Evolutionary conservation across 2,113 vertebrate genomes (phyloP).

Genomic region (Salvelinus sp.): DNA sequence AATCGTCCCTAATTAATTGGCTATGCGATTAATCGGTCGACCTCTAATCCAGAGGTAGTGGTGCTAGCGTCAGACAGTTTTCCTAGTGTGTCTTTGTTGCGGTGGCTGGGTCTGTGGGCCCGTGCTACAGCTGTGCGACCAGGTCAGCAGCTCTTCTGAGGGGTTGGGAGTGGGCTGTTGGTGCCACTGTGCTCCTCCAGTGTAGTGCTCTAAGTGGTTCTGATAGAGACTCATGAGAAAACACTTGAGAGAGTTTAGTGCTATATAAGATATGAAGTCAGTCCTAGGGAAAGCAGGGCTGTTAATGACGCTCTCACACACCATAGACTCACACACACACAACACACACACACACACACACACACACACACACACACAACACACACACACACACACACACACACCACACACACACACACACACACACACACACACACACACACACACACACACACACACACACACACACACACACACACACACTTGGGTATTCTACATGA

Average conservation of each 20-base stretch:
- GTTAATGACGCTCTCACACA: conserved; percentile 36
- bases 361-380: not conserved
- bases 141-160: conserved; percentile 23
- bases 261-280: conserved; percentile 53
- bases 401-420: conserved; percentile 2
- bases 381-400: conserved; percentile 3
- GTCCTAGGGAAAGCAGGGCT: conserved; percentile 32
- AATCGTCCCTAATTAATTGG: too few species aligned
- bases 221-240: conserved; percentile 32
- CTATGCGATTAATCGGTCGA: too few species aligned
- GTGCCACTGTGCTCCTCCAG: conserved; percentile 22
- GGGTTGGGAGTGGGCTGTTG: conserved; percentile 14
- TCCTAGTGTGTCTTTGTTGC: too few species aligned
- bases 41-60: too few species aligned
- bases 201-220: conserved; percentile 15
- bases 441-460: too few species aligned
- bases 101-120: too few species aligned
- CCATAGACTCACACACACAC: not conserved
- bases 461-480: too few species aligned
- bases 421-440: not conserved
- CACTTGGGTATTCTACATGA: not conserved
- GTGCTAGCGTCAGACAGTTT: too few species aligned
- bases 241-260: conserved; percentile 49
- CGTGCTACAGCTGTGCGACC: conserved; percentile 7
- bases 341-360: not conserved